Base-by-base conservation (phyloP, 1,140 invertebrate species). In the Drosophila eugracilis region DNA sequence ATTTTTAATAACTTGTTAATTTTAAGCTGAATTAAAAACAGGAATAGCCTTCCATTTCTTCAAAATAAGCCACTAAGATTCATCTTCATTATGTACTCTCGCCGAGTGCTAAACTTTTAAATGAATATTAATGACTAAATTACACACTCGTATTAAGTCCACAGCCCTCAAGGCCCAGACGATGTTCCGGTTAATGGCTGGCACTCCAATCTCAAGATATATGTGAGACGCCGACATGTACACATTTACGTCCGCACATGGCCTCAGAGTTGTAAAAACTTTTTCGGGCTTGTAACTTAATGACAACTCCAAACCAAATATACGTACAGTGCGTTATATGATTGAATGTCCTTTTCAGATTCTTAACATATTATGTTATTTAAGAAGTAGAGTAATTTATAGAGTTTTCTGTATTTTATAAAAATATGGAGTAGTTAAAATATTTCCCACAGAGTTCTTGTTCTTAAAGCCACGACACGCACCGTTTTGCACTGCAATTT, bases 401-500 rank as follows among this genome's bases (percentile, higher is more conserved):
- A n/a, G 14, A 12, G 9, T n/a, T n/a, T 17, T 37, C n/a, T 15
- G 2, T n/a, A 9, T 19, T 22, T 14, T 24, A 1, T 10, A 12
- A 3, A 1, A 19, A 19, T 19, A 9, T 22, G n/a, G n/a, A n/a
- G n/a, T n/a, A n/a, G 12, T 22, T 4, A 12, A 22, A 7, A 17
- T 10, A 28, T 28, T n/a, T n/a, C 4, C 17, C 7, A 9, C n/a
- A 2, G 4, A 4, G 19, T 3, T 19, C 5, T 6, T 36, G 14
- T 15, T 2, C 17, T 37, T 65, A 24, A 26, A 32, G 14, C 30
- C n/a, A 21, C 21, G 12, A 1, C 14, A 12, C 15, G 19, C 57
- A 63, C 34, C 49, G 62, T 48, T 28, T 14, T 4, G 17, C 52
- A 49, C 53, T 70, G 69, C 70, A 74, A 74, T 74, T 74, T 74